Evolutionary conservation across 1,140 invertebrate species (phyloP).

Genomic region (Drosophila parvula): DNA sequence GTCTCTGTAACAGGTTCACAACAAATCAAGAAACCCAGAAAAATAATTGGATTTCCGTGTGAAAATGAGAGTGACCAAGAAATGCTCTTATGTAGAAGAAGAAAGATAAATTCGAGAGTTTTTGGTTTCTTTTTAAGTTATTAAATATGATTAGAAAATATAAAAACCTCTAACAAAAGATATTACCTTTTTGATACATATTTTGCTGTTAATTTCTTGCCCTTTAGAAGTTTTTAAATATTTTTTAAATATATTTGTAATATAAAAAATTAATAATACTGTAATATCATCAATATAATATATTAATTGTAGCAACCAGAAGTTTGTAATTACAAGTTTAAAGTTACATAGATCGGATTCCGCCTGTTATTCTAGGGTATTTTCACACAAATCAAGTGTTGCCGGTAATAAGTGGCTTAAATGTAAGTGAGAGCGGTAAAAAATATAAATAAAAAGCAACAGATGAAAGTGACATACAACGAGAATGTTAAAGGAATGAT

Average conservation of each 20-base stretch:
- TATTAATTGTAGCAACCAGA: too few relatives aligned
- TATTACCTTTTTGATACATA: too few relatives aligned
- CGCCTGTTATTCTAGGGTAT: neutral
- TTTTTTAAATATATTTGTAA: too few relatives aligned
- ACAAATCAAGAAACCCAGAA: neutral
- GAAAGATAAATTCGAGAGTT: neutral
- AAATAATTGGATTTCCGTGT: neutral
- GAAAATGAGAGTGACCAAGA: neutral
- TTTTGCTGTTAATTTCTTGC: too few relatives aligned
- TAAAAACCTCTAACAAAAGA: too few relatives aligned
- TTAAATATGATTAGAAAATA: too few relatives aligned
- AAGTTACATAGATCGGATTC: too few relatives aligned
- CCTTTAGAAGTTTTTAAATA: too few relatives aligned
- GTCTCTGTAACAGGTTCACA: conserved; percentile 33
- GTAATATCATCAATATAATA: too few relatives aligned
- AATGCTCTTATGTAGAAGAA: neutral
- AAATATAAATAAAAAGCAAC: neutral
- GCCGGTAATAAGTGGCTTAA: neutral
- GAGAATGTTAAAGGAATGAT: conserved; percentile 19
- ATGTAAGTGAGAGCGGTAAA: neutral
- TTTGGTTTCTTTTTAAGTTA: too few relatives aligned
- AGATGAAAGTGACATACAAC: conserved; percentile 19
- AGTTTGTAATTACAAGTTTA: too few relatives aligned
- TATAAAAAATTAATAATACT: too few relatives aligned
- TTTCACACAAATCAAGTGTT: neutral